These are phyloP conservation scores for Griposia aprilina DNA, from an alignment of 2,888 invertebrate species.

Conservation along the genomic window DNA sequence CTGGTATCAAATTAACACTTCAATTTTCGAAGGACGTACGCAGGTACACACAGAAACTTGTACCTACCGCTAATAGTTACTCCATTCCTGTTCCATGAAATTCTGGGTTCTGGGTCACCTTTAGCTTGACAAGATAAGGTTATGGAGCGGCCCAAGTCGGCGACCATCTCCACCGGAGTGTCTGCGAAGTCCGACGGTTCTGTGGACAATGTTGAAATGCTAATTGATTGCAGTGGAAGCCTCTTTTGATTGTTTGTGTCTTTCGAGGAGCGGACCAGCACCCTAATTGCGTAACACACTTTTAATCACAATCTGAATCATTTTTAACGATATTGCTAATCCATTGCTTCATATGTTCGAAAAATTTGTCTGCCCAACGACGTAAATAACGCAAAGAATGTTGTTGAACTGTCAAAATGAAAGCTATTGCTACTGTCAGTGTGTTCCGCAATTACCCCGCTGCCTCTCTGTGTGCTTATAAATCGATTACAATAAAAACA, in stretches of 20 bases:
- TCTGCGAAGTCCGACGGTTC: slow-evolving; percentile 81
- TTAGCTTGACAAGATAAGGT: slow-evolving; percentile 82
- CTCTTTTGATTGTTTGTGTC: background rate
- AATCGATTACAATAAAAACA: background rate
- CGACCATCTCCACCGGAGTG: slow-evolving; percentile 75
- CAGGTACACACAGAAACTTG: no score
- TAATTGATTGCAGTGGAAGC: background rate
- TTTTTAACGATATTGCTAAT: background rate
- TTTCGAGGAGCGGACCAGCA: background rate
- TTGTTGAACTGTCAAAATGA: background rate
- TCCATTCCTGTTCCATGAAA: slow-evolving; percentile 79
- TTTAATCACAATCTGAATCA: background rate
- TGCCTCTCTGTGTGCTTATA: background rate
- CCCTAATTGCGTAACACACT: background rate
- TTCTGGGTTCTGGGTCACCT: slow-evolving; percentile 82
- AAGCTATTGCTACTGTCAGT: no score
- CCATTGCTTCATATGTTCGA: background rate
- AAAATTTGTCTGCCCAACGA: background rate
- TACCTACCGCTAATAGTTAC: slow-evolving; percentile 75
- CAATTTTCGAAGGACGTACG: background rate
- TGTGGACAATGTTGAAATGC: slow-evolving; percentile 56
- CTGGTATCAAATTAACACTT: background rate
- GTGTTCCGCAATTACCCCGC: no score
- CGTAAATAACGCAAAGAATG: background rate
- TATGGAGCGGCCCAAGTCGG: slow-evolving; percentile 80